phyloP scores from a whole-genome alignment of 2,797 vertebrate genomes.

The Choloepus didactylus region DNA sequence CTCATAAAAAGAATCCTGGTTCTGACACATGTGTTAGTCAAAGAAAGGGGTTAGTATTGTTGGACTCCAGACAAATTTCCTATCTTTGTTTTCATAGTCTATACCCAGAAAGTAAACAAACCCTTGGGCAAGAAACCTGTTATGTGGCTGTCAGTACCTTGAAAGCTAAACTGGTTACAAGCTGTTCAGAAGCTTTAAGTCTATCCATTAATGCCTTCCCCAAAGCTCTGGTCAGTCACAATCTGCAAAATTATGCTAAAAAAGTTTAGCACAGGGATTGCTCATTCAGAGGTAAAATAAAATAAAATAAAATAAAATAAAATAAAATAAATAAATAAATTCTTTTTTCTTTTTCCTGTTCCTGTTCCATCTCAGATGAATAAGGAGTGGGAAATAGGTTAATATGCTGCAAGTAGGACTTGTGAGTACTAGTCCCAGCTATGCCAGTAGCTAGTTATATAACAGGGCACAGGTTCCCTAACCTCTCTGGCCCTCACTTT shows the following conservation, averaged over 20 bases:
- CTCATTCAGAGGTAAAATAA: neutral
- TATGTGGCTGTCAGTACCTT: neutral
- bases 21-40: neutral
- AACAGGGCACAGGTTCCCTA: neutral
- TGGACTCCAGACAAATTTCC: slow-evolving; percentile 19
- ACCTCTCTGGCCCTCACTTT: neutral
- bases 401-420: neutral
- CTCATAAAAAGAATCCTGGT: slow-evolving; percentile 8
- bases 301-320: neutral
- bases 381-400: neutral
- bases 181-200: neutral
- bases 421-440: neutral
- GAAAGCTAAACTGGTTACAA: slow-evolving; percentile 1
- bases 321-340: no score
- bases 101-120: slow-evolving; percentile 30
- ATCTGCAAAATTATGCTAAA: slow-evolving; percentile 13
- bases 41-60: neutral
- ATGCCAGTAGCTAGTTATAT: neutral
- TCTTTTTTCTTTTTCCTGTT: neutral
- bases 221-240: neutral
- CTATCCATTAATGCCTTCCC: neutral
- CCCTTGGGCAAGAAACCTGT: slow-evolving; percentile 19
- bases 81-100: slow-evolving; percentile 40
- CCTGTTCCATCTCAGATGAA: neutral
- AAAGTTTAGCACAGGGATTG: neutral